Conservation (phyloP, 2,888 invertebrate species). For the Leptodirus hochenwartii region DNA sequence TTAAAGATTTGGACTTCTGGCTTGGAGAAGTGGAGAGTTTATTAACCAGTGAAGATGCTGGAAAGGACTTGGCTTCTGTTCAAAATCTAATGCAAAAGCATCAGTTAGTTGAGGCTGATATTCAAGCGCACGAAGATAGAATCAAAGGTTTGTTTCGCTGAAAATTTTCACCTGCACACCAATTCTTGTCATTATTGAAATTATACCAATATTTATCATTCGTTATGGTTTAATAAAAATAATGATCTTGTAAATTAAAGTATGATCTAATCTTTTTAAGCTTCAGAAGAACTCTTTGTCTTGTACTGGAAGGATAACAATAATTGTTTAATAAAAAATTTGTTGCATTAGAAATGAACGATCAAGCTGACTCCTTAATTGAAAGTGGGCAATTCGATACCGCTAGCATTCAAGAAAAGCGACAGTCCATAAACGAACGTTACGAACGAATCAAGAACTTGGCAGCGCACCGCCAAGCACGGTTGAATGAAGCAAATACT, state of each 20-base stretch:
- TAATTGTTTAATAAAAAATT: constrained; percentile 20
- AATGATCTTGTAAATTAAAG: too few relatives aligned
- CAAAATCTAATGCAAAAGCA: constrained; percentile 98
- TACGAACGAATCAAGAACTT: constrained; percentile 86
- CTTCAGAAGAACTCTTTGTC: too few relatives aligned
- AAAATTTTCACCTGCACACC: not conserved
- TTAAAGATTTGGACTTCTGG: constrained; percentile 99
- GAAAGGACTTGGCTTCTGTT: constrained; percentile 94
- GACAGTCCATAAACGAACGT: constrained; percentile 89
- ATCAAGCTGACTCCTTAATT: constrained; percentile 87
- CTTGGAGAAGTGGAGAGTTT: constrained; percentile 96
- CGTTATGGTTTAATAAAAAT: not conserved
- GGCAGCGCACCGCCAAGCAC: constrained; percentile 79
- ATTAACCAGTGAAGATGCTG: constrained; percentile 89
- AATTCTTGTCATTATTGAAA: constrained; percentile 1
- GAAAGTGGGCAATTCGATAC: constrained; percentile 96
- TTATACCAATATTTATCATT: not conserved
- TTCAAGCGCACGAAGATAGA: constrained; percentile 89
- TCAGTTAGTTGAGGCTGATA: constrained; percentile 95
- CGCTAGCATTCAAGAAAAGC: constrained; percentile 86
- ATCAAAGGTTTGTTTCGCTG: constrained; percentile 43
- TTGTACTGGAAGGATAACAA: not conserved
- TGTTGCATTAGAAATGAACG: constrained; percentile 92
- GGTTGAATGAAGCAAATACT: constrained; percentile 91
- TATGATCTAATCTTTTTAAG: too few relatives aligned